Conservation (phyloP, 1,140 invertebrate genomes). For the Drosophila serrata region DNA sequence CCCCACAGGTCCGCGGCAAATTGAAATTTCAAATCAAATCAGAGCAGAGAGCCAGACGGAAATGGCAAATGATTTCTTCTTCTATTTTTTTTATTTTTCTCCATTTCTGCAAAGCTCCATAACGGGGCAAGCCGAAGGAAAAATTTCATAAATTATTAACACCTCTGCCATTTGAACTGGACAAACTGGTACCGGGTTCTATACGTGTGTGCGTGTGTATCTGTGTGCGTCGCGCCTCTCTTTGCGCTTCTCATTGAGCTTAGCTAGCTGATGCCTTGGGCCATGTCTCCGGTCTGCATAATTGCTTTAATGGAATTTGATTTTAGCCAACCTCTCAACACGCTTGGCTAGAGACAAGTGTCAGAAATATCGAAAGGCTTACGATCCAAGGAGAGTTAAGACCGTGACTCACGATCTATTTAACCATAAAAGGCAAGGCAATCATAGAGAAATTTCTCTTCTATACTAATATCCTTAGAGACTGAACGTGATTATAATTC, state of each 20-base stretch:
- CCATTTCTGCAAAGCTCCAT: slow-evolving; percentile 37
- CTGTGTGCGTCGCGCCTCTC: slow-evolving; percentile 47
- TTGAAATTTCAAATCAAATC: slow-evolving; percentile 75
- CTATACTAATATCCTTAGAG: neutral
- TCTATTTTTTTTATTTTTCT: slow-evolving; percentile 10
- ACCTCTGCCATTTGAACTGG: slow-evolving; percentile 84
- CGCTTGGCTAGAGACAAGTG: slow-evolving; percentile 35
- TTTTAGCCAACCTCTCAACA: slow-evolving; percentile 61
- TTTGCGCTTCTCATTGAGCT: slow-evolving; percentile 58
- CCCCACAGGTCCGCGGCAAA: slow-evolving; percentile 58
- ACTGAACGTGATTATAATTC: neutral
- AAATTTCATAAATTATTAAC: slow-evolving; percentile 83
- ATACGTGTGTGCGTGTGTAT: no score
- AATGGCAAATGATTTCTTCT: slow-evolving; percentile 55
- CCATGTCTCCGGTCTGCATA: slow-evolving; percentile 55
- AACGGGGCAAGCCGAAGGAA: slow-evolving; percentile 34
- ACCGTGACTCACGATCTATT: slow-evolving; percentile 34
- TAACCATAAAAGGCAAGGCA: slow-evolving; percentile 7
- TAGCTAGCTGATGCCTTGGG: slow-evolving; percentile 27
- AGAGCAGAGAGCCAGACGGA: slow-evolving; percentile 62
- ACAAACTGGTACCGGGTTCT: slow-evolving; percentile 68
- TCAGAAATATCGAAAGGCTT: slow-evolving; percentile 23
- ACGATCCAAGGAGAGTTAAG: no score
- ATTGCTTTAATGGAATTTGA: slow-evolving; percentile 84
- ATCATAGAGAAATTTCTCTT: slow-evolving; percentile 1